Evolutionary conservation across 1,140 invertebrate species (phyloP).

Genomic region (Hylyphantes graminicola): DNA sequence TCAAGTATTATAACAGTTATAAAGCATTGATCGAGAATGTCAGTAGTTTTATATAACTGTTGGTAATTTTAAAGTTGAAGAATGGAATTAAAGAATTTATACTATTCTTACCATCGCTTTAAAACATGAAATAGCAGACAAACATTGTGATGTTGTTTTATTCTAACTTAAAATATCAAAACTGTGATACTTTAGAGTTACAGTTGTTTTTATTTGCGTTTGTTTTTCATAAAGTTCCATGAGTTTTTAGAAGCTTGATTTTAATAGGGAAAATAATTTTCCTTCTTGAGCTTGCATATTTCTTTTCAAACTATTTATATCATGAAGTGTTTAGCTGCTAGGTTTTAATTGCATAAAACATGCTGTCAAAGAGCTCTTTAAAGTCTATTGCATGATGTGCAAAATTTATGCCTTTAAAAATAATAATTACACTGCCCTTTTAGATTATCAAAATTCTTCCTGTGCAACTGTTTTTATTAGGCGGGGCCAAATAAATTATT

Average conservation of each 20-base stretch:
- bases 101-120: slow-evolving; percentile 18
- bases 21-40: too few relatives aligned
- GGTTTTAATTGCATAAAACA: slow-evolving; percentile 20
- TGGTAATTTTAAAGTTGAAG: slow-evolving; percentile 30
- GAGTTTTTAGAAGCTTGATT: slow-evolving; percentile 5
- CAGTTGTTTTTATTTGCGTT: slow-evolving; percentile 24
- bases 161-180: slow-evolving; percentile 41
- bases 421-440: slow-evolving; percentile 28
- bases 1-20: slow-evolving; percentile 26
- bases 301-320: slow-evolving; percentile 31
- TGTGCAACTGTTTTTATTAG: not conserved
- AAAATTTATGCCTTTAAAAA: slow-evolving; percentile 37
- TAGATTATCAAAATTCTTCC: slow-evolving; percentile 18
- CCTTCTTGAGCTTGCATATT: slow-evolving; percentile 36
- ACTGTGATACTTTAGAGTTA: slow-evolving; percentile 57
- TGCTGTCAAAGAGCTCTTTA: slow-evolving; percentile 27
- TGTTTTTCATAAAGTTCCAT: slow-evolving; percentile 1
- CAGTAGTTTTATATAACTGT: slow-evolving; percentile 36
- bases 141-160: slow-evolving; percentile 26
- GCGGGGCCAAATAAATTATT: slow-evolving; percentile 23
- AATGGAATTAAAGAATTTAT: slow-evolving; percentile 1
- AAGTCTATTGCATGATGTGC: slow-evolving; percentile 10
- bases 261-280: slow-evolving; percentile 28
- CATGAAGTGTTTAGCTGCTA: slow-evolving; percentile 31
- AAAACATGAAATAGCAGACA: slow-evolving; percentile 9